Evolutionary conservation across 2,113 vertebrate genomes (phyloP).

Genomic region (Ascaphus truei): DNA sequence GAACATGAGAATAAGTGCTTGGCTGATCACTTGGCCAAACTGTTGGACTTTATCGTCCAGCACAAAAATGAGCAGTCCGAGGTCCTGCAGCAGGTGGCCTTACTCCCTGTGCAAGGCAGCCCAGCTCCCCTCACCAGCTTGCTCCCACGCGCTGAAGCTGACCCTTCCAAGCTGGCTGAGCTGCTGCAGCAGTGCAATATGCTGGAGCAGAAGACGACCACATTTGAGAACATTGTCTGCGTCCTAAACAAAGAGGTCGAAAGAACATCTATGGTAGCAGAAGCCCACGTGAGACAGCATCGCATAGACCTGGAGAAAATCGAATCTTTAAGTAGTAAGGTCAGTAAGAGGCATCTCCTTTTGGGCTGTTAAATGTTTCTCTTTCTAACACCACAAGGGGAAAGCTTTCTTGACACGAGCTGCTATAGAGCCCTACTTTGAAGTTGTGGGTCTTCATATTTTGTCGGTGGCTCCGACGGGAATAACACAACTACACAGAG

Average conservation of each 20-base stretch:
- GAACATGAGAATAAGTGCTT: conserved; percentile 74
- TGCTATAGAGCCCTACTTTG: no score
- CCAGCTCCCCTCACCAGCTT: neutral
- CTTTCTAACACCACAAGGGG: no score
- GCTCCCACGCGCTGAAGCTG: neutral
- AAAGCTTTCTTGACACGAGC: no score
- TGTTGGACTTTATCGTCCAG: conserved; percentile 62
- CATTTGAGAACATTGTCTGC: conserved; percentile 87
- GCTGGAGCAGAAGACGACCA: conserved; percentile 73
- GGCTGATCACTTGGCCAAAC: conserved; percentile 76
- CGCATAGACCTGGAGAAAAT: conserved; percentile 85
- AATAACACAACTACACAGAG: no score
- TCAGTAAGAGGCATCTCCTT: no score
- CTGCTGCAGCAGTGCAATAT: conserved; percentile 73
- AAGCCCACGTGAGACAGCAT: conserved; percentile 78
- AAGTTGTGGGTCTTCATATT: no score
- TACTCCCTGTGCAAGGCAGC: conserved; percentile 33
- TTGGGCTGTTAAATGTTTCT: no score
- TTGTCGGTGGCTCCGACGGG: no score
- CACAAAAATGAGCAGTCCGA: conserved; percentile 38
- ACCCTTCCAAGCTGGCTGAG: conserved; percentile 50
- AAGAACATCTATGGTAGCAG: conserved; percentile 66
- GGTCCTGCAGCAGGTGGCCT: conserved; percentile 1
- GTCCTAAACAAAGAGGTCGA: conserved; percentile 91
- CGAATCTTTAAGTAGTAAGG: conserved; percentile 76